phyloP scores from a whole-genome alignment of 2,113 vertebrate genomes.

The Cyprinodon brontotheroides region DNA sequence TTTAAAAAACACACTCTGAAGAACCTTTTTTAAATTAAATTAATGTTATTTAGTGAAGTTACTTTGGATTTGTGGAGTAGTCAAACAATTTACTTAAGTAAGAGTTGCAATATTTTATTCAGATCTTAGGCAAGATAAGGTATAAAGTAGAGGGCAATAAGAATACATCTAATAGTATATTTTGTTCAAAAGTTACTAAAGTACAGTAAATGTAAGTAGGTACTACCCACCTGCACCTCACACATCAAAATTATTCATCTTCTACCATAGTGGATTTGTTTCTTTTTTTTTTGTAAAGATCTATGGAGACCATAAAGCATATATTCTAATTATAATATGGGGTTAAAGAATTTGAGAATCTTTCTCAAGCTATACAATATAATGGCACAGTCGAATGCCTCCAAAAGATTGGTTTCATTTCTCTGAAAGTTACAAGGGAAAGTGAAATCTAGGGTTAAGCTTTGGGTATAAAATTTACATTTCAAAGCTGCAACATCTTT shows the following conservation, averaged over 20 bases:
- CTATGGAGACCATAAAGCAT: background rate
- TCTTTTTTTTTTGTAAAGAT: background rate
- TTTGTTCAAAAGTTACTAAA: too few relatives aligned
- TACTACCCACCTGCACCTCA: conserved; percentile 1
- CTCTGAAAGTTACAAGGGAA: conserved; percentile 49
- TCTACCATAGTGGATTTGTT: background rate
- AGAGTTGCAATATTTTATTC: too few relatives aligned
- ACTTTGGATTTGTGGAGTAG: too few relatives aligned
- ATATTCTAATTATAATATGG: background rate
- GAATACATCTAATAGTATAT: too few relatives aligned
- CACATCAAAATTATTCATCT: conserved; percentile 7
- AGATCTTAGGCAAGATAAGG: too few relatives aligned
- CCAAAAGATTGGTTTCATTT: conserved; percentile 40
- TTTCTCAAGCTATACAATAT: background rate
- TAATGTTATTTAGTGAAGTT: too few relatives aligned
- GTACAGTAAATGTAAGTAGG: too few relatives aligned
- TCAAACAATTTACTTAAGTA: too few relatives aligned
- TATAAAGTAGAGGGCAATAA: too few relatives aligned
- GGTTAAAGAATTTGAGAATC: background rate
- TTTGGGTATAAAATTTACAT: conserved; percentile 7
- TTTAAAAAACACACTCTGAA: too few relatives aligned
- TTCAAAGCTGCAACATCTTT: background rate
- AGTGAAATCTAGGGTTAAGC: conserved; percentile 48
- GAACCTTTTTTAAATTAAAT: too few relatives aligned
- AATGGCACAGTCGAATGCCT: background rate